phyloP scores from a whole-genome alignment of 1,140 invertebrate species.

The Metopolophium dirhodum region DNA sequence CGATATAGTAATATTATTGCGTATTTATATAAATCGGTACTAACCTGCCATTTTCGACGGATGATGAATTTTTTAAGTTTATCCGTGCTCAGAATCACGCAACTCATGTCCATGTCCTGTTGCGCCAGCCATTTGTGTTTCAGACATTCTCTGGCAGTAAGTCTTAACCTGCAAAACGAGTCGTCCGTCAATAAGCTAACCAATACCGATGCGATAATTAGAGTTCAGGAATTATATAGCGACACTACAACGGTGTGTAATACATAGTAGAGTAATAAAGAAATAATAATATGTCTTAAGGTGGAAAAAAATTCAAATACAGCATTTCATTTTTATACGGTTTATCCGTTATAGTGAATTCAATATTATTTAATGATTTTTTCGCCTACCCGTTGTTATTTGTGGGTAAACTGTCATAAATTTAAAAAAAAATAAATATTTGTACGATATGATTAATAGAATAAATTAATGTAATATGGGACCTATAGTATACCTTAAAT shows the following conservation, averaged over 20 bases:
- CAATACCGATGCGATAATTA: not conserved
- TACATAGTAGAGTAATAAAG: not conserved
- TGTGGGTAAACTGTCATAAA: too few relatives aligned
- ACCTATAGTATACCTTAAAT: not conserved
- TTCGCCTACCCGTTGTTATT: not conserved
- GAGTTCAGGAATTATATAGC: not conserved
- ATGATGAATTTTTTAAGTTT: constrained; percentile 90
- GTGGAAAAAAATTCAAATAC: not conserved
- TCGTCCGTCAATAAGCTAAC: not conserved
- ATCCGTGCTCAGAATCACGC: constrained; percentile 78
- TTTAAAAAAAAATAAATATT: too few relatives aligned
- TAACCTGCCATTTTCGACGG: constrained; percentile 89
- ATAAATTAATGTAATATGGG: not conserved
- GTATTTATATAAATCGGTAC: constrained; percentile 58
- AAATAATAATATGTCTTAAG: not conserved
- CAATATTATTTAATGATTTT: not conserved
- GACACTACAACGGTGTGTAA: not conserved
- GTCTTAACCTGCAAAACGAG: constrained; percentile 69
- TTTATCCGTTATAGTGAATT: not conserved
- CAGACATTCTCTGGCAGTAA: constrained; percentile 78
- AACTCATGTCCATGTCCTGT: constrained; percentile 70
- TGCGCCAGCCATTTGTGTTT: constrained; percentile 80
- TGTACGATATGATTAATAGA: not conserved
- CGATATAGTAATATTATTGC: not conserved
- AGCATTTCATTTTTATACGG: not conserved